phyloP scores from a whole-genome alignment of 2,113 vertebrate genomes.

The Nerophis ophidion region DNA sequence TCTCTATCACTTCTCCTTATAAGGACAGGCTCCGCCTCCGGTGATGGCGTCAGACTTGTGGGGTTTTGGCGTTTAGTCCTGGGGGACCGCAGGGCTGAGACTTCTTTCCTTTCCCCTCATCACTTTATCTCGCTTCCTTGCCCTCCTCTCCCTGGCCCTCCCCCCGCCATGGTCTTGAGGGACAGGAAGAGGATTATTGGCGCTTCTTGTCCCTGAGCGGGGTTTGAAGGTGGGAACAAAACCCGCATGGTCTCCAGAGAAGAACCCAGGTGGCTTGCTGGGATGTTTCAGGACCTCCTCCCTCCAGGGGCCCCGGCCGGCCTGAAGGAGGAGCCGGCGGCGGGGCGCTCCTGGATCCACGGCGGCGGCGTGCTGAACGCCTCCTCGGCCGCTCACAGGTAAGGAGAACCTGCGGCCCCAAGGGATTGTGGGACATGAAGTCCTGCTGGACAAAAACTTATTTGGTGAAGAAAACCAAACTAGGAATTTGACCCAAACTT shows the following conservation, averaged over 20 bases:
- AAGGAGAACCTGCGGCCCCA: slow-evolving; percentile 13
- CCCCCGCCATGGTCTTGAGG: slow-evolving; percentile 43
- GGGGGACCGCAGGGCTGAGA: slow-evolving; percentile 63
- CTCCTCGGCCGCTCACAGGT: slow-evolving; percentile 63
- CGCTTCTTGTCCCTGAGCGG: background rate
- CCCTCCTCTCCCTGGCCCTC: slow-evolving; percentile 7
- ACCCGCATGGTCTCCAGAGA: too few relatives aligned
- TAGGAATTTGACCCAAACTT: too few relatives aligned
- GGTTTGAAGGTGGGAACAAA: background rate
- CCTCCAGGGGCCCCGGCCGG: slow-evolving; percentile 48
- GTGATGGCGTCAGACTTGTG: slow-evolving; percentile 58
- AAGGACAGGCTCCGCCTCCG: slow-evolving; percentile 34
- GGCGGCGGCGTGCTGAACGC: slow-evolving; percentile 54
- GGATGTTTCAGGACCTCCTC: slow-evolving; percentile 58
- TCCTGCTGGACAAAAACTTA: slow-evolving; percentile 16
- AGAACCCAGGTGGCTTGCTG: background rate
- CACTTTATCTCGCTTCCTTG: slow-evolving; percentile 41
- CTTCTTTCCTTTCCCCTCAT: slow-evolving; percentile 55
- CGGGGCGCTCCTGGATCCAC: slow-evolving; percentile 61
- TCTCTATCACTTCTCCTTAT: slow-evolving; percentile 27
- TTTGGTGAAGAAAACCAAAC: too few relatives aligned
- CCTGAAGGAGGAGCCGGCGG: slow-evolving; percentile 63
- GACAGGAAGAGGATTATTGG: slow-evolving; percentile 29
- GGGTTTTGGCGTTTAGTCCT: slow-evolving; percentile 62
- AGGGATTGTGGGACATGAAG: slow-evolving; percentile 43